Conservation (phyloP, 2,888 invertebrate genomes). For the Brachynemurus nebulosus region DNA sequence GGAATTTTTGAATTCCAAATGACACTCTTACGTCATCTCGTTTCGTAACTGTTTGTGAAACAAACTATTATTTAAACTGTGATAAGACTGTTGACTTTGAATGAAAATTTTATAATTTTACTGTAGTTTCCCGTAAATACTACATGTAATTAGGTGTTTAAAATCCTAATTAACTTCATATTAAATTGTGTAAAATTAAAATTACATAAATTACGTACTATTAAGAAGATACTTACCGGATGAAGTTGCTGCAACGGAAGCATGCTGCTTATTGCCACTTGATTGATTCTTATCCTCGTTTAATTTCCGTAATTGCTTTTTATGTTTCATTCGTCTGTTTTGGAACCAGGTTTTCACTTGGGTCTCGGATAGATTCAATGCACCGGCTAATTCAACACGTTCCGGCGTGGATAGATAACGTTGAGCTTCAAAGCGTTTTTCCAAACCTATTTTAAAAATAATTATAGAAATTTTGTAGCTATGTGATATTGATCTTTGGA, state of each 20-base stretch:
- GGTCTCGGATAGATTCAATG: slow-evolving; percentile 86
- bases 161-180: no score
- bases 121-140: no score
- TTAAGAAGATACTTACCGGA: not conserved
- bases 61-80: no score
- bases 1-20: no score
- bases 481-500: not conserved
- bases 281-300: slow-evolving; percentile 33
- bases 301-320: slow-evolving; percentile 72
- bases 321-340: slow-evolving; percentile 93
- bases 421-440: slow-evolving; percentile 90
- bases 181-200: no score
- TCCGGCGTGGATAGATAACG: slow-evolving; percentile 93
- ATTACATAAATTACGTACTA: no score
- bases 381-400: slow-evolving; percentile 84
- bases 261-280: not conserved
- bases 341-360: slow-evolving; percentile 98
- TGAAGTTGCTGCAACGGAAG: not conserved
- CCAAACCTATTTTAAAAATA: slow-evolving; percentile 48
- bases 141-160: no score
- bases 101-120: no score
- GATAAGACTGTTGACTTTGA: no score
- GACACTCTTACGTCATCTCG: no score
- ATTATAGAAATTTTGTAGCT: not conserved
- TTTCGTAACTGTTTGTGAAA: no score